phyloP scores from a whole-genome alignment of 2,888 invertebrate species.

The Adelphocoris suturalis region DNA sequence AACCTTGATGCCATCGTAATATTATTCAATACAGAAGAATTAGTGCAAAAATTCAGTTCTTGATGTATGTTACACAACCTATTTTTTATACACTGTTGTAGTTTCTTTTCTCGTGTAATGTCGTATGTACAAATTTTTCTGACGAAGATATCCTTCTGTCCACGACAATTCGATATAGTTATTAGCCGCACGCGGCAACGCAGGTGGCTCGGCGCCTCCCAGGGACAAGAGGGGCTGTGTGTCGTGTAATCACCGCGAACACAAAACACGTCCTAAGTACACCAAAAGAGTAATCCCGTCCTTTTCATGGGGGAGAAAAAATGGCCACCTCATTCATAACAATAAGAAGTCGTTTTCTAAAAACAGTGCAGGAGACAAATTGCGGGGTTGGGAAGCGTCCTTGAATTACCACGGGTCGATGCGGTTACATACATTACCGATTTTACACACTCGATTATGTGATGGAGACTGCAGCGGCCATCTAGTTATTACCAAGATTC shows the following conservation, averaged over 20 bases:
- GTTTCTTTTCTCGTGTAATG: too few relatives aligned
- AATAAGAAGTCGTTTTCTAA: slow-evolving; percentile 16
- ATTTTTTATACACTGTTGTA: too few relatives aligned
- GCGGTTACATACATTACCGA: slow-evolving; percentile 14
- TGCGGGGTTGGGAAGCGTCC: not conserved
- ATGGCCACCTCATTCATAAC: not conserved
- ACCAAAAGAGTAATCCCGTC: not conserved
- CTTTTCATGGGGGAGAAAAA: not conserved
- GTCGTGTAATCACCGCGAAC: not conserved
- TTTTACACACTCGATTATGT: not conserved
- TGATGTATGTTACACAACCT: too few relatives aligned
- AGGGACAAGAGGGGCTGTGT: slow-evolving; percentile 4
- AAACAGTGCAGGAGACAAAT: slow-evolving; percentile 17
- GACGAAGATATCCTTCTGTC: not conserved
- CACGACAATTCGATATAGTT: not conserved
- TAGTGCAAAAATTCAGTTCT: too few relatives aligned
- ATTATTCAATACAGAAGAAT: too few relatives aligned
- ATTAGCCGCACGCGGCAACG: slow-evolving; percentile 28
- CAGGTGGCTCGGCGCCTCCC: slow-evolving; percentile 15
- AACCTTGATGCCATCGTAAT: too few relatives aligned
- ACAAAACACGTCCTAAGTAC: slow-evolving; percentile 7
- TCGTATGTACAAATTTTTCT: not conserved
- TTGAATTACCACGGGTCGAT: slow-evolving; percentile 9
- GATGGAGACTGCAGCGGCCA: too few relatives aligned
- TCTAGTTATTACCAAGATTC: too few relatives aligned